phyloP scores from a whole-genome alignment of 2,113 vertebrate genomes.

The Ochotona curzoniae region DNA sequence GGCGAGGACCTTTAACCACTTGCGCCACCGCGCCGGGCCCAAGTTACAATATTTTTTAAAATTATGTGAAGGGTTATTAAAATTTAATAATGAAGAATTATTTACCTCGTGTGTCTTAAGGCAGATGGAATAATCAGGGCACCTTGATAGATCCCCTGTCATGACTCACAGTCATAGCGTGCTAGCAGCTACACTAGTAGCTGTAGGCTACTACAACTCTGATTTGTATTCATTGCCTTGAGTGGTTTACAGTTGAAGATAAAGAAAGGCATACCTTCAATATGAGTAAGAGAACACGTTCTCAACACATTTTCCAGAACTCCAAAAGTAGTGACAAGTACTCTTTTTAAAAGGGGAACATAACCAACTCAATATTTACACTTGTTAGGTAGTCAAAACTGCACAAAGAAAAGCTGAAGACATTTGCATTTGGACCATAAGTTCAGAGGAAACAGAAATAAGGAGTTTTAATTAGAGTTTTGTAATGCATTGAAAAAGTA shows the following conservation, averaged over 20 bases:
- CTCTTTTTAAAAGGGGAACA: neutral
- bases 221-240: neutral
- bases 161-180: neutral
- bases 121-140: neutral
- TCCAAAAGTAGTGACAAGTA: conserved; percentile 30
- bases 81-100: neutral
- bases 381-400: conserved; percentile 34
- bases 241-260: neutral
- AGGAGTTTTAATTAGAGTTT: conserved; percentile 58
- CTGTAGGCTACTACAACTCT: neutral
- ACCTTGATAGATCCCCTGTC: neutral
- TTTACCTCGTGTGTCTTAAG: neutral
- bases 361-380: conserved; percentile 52
- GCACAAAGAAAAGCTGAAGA: conserved; percentile 59
- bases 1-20: too few species aligned
- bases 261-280: conserved; percentile 1
- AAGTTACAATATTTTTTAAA: neutral
- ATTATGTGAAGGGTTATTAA: neutral
- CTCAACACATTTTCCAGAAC: neutral
- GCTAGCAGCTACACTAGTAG: neutral
- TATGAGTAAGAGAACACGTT: neutral
- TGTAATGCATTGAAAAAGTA: neutral
- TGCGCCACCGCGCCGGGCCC: too few species aligned
- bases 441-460: conserved; percentile 41
- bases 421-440: conserved; percentile 57